Evolutionary conservation across 1,140 invertebrate genomes (phyloP).

Genomic region (Drosophila bocki): DNA sequence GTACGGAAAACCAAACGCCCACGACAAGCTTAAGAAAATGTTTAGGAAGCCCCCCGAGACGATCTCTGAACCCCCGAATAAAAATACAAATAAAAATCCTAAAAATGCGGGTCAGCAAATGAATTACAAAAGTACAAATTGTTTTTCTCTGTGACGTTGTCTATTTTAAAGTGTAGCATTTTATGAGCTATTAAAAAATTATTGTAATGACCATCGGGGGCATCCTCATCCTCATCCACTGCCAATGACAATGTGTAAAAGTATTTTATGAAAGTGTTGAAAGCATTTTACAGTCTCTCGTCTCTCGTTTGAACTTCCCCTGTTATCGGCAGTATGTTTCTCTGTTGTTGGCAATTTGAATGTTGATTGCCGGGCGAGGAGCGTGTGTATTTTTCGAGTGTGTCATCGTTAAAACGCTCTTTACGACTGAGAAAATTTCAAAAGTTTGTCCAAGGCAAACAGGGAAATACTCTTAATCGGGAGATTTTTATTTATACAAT

Average conservation of each 20-base stretch:
- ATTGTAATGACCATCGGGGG: constrained; percentile 61
- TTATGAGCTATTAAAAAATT: constrained; percentile 77
- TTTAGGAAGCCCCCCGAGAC: neutral
- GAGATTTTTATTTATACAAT: constrained; percentile 1
- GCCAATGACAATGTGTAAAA: constrained; percentile 76
- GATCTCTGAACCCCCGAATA: constrained; percentile 8
- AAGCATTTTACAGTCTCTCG: constrained; percentile 52
- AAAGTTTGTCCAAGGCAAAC: constrained; percentile 17
- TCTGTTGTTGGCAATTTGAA: constrained; percentile 58
- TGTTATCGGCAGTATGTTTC: constrained; percentile 51
- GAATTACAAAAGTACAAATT: constrained; percentile 59
- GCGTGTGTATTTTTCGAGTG: constrained; percentile 40
- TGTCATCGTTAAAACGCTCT: constrained; percentile 74
- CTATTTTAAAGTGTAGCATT: constrained; percentile 62
- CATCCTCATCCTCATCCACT: constrained; percentile 36
- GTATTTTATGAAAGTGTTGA: constrained; percentile 73
- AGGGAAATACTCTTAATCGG: constrained; percentile 56
- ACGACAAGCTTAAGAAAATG: constrained; percentile 23
- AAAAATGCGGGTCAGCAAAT: constrained; percentile 62
- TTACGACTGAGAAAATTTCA: constrained; percentile 52
- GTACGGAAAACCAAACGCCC: constrained; percentile 22
- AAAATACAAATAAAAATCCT: constrained; percentile 1
- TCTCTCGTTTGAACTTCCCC: constrained; percentile 26
- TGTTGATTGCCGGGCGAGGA: constrained; percentile 47
- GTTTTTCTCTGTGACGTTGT: constrained; percentile 35